Evolutionary conservation across 2,888 invertebrate genomes (phyloP).

Genomic region (Morpho helenor): DNA sequence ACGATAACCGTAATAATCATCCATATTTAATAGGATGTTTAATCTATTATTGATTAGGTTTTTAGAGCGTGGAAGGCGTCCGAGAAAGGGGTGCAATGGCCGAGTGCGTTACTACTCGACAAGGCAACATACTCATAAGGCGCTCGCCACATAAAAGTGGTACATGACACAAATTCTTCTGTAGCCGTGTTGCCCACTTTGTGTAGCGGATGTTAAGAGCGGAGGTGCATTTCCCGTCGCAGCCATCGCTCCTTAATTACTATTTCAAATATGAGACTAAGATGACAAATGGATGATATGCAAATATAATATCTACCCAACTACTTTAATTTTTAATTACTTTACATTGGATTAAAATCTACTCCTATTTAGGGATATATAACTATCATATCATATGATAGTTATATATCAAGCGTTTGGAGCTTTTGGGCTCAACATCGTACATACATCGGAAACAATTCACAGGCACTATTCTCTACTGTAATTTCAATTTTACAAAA

Average conservation of each 20-base stretch:
- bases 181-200: slow-evolving; percentile 60
- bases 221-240: slow-evolving; percentile 54
- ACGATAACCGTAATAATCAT: slow-evolving; percentile 29
- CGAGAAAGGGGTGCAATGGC: slow-evolving; percentile 77
- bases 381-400: too few relatives aligned
- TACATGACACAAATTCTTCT: slow-evolving; percentile 66
- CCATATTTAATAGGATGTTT: slow-evolving; percentile 52
- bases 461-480: too few relatives aligned
- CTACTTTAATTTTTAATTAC: too few relatives aligned
- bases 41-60: slow-evolving; percentile 57
- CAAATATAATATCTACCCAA: too few relatives aligned
- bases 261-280: slow-evolving; percentile 8
- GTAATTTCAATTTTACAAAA: too few relatives aligned
- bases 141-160: slow-evolving; percentile 48
- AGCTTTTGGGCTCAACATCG: too few relatives aligned
- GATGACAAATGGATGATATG: neutral
- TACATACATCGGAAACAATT: too few relatives aligned
- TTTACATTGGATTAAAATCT: too few relatives aligned
- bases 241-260: slow-evolving; percentile 25
- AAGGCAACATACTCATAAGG: slow-evolving; percentile 41
- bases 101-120: slow-evolving; percentile 48
- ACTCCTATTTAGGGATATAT: too few relatives aligned
- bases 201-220: slow-evolving; percentile 53
- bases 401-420: too few relatives aligned
- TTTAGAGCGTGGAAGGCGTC: slow-evolving; percentile 70